These are phyloP conservation scores for Gymnocheta viridis DNA, from an alignment of 2,888 invertebrate genomes.

Conservation along the genomic window DNA sequence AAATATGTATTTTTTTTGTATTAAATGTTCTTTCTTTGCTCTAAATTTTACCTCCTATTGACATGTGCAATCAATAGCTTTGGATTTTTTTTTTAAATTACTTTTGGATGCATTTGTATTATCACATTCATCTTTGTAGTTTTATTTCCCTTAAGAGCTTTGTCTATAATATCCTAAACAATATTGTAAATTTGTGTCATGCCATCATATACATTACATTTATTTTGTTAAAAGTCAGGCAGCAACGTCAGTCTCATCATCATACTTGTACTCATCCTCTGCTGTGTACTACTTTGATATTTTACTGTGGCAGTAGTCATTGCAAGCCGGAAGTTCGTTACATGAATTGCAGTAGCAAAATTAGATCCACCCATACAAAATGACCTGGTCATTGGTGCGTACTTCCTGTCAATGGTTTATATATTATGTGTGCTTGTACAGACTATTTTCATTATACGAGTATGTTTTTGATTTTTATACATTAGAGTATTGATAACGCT, in stretches of 20 bases:
- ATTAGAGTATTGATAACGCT: conserved; percentile 22
- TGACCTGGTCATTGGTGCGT: conserved; percentile 33
- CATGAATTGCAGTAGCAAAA: background rate
- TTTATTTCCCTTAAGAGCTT: conserved; percentile 38
- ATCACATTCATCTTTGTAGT: conserved; percentile 24
- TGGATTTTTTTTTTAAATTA: background rate
- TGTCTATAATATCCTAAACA: conserved; percentile 46
- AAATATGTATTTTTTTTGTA: conserved; percentile 4
- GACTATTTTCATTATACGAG: background rate
- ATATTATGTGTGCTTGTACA: background rate
- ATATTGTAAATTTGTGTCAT: conserved; percentile 53
- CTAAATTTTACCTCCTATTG: background rate
- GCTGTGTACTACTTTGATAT: background rate
- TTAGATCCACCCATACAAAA: conserved; percentile 2
- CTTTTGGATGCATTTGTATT: conserved; percentile 1
- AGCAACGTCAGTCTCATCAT: background rate
- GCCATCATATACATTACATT: conserved; percentile 45
- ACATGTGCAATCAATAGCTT: background rate
- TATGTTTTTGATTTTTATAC: background rate
- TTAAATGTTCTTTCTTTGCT: background rate
- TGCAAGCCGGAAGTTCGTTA: conserved; percentile 46
- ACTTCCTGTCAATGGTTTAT: conserved; percentile 39
- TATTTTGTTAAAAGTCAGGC: background rate
- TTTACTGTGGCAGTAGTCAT: background rate
- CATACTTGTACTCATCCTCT: background rate